Evolutionary conservation across 2,113 vertebrate genomes (phyloP), one percentile per base, ranked within the genome.

Genomic region (Psittacara wagleri): DNA sequence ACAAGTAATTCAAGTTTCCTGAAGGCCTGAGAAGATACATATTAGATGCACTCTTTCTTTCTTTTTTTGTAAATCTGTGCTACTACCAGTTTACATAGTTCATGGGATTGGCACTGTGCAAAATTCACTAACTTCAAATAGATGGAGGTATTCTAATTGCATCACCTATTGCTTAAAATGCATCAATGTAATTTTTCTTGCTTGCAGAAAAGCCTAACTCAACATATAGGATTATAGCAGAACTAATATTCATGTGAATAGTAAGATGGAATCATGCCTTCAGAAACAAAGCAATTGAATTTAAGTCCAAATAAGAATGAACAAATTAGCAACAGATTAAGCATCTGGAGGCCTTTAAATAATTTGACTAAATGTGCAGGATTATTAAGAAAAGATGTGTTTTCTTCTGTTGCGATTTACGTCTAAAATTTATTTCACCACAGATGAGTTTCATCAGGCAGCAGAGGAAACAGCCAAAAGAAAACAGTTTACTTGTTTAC

Each of bases 371-470:
- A 93, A 96, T 95, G 67, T 89, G 81, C 51, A 86, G 29, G 5
- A 52, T 85, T 95, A 97, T 96, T 86, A 77, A 66, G 90, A 97
- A 96, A 97, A 95, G 7, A 91, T 95, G 86, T 94, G 37, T n/a
- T 80, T 86, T 93, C 80, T 94, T 87, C 75, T 95, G 4, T 63
- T 85, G 81, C 90, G 83, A 88, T 87, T 95, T 91, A 82, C 66
- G 77, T 69, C 39, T 88, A 93, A 91, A 62, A 83, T 68, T 95
- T 81, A 24, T 84, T 90, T 96, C 44, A 55, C 83, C 43, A 46
- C 67, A 95, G 68, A 94, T 59, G 83, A 97, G 57, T 83, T 91
- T 90, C 88, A 83, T 73, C 61, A 90, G 74, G 27, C 80, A 83
- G 48, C 55, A 89, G 61, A 46, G 92, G 69, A 82, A 88, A 61